Evolutionary conservation across 2,113 vertebrate genomes (phyloP), one percentile per base, ranked within the genome.

Genomic region (Microtus pennsylvanicus): DNA sequence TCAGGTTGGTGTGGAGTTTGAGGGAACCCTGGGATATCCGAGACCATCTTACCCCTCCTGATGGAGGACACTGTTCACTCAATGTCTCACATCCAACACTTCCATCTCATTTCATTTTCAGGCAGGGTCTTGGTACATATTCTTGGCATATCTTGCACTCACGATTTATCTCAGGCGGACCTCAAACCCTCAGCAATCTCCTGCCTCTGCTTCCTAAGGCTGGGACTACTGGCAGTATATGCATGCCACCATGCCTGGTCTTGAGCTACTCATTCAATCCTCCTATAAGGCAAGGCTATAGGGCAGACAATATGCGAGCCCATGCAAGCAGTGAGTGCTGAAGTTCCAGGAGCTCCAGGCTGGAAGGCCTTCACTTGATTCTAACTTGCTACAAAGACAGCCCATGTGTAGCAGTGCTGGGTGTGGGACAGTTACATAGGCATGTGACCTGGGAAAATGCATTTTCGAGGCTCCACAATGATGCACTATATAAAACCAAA

Each of bases 391-490:
- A 69, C 26, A 90, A 86, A 72, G 80, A 81, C 0, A 42, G 80
- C 33, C 58, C 78, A 81, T 33, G 21, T 16, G 2, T 35, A 50
- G 75, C 58, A 93, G 35, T 75, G 65, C n/a, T 16, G 77, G 74
- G 12, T n/a, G 22, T 26, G 19, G 74, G 17, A 58, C 5, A 17
- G 47, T 30, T 65, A 74, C 70, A 28, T 1, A 1, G 1, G 45
- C 45, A 16, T 0, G 28, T n/a, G 1, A 7, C 47, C 90, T 70
- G 24, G 30, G 61, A 61, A 95, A 91, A 81, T 2, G 50, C 42
- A 65, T 0, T 17, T 24, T 6, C 0, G 0, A 61, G 58, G 69
- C 58, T 14, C 33, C 1, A 1, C 58, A 38, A 26, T 11, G 19
- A 22, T 14, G 4, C 19, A 19, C 24, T 87, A 55, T 72, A 52